Conservation (phyloP, 2,888 invertebrate genomes). For the Xylocampa areola region DNA sequence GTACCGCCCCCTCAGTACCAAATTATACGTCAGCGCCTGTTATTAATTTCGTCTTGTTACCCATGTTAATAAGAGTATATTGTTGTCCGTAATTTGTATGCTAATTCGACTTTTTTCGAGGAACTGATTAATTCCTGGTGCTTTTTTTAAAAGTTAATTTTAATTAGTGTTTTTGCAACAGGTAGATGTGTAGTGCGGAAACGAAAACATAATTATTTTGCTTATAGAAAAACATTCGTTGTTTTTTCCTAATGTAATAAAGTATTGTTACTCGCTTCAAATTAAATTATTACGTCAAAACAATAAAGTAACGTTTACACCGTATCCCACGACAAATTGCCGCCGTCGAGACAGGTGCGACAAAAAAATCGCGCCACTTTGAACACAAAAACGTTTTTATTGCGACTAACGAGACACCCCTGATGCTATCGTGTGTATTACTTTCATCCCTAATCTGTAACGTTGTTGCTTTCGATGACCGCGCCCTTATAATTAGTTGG, state of each 20-base stretch:
- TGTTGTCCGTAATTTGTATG: conserved; percentile 55
- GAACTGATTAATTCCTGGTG: conserved; percentile 35
- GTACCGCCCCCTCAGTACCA: conserved; percentile 49
- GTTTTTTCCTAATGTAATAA: background rate
- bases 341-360: conserved; percentile 76
- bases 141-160: conserved; percentile 22
- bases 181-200: background rate
- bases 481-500: conserved; percentile 80
- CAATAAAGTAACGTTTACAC: conserved; percentile 57
- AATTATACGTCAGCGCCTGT: conserved; percentile 50
- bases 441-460: conserved; percentile 86
- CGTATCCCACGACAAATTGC: conserved; percentile 81
- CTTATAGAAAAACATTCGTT: no score
- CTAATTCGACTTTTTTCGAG: conserved; percentile 45
- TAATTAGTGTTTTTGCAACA: conserved; percentile 6
- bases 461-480: conserved; percentile 74
- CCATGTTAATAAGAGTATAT: conserved; percentile 53
- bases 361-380: conserved; percentile 87
- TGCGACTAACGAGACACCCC: conserved; percentile 83
- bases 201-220: no score
- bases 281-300: conserved; percentile 56
- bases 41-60: conserved; percentile 60
- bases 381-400: conserved; percentile 82
- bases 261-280: conserved; percentile 11
- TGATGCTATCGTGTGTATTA: conserved; percentile 86